Evolutionary conservation across 2,888 invertebrate species (phyloP).

Genomic region (Ecdyonurus torrentis): DNA sequence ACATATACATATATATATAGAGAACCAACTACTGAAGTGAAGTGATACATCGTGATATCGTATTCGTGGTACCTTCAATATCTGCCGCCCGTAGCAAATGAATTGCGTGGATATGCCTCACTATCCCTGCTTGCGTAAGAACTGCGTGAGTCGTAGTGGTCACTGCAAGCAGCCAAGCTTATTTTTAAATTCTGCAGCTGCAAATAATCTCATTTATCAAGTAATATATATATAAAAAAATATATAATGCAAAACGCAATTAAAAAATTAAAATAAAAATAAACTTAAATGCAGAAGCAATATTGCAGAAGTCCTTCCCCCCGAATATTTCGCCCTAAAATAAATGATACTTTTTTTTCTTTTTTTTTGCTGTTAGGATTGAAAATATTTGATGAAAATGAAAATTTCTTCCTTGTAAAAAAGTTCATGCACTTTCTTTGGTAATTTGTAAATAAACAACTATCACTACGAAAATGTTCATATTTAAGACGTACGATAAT

Average conservation of each 20-base stretch:
- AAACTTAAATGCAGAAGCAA: slow-evolving; percentile 6
- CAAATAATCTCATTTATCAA: slow-evolving; percentile 8
- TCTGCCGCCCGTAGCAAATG: slow-evolving; percentile 8
- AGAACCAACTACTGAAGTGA: too few relatives aligned
- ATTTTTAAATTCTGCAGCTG: slow-evolving; percentile 9
- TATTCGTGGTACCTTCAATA: slow-evolving; percentile 1
- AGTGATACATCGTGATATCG: not conserved
- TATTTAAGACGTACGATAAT: not conserved
- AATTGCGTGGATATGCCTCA: slow-evolving; percentile 8
- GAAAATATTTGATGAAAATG: slow-evolving; percentile 2
- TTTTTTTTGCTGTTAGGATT: not conserved
- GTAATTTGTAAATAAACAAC: not conserved
- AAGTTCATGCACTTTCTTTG: slow-evolving; percentile 6
- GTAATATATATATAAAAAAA: slow-evolving; percentile 3
- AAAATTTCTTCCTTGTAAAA: slow-evolving; percentile 6
- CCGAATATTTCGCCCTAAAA: too few relatives aligned
- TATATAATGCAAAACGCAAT: too few relatives aligned
- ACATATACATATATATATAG: too few relatives aligned
- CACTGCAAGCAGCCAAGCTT: slow-evolving; percentile 7
- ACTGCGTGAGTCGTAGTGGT: slow-evolving; percentile 8
- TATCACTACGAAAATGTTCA: not conserved
- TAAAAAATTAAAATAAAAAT: too few relatives aligned
- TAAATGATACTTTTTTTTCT: not conserved
- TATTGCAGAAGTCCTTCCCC: slow-evolving; percentile 3
- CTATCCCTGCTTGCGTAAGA: slow-evolving; percentile 9